Conservation (phyloP, 2,113 vertebrate species). For the Montifringilla adamsi region DNA sequence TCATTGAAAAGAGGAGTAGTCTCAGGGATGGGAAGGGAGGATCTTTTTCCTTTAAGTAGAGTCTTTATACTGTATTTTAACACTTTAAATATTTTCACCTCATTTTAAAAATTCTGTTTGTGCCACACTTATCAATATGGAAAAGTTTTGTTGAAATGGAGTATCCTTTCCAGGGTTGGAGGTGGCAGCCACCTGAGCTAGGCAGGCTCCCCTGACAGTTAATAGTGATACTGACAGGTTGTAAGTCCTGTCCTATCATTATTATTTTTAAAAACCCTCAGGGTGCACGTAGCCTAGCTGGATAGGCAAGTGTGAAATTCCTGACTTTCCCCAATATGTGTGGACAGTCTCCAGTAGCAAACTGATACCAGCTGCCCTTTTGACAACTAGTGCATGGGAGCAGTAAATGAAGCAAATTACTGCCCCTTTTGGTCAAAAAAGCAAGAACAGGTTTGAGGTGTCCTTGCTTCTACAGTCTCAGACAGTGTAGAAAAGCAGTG, state of each 20-base stretch:
- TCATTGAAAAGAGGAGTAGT: background rate
- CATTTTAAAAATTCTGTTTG: background rate
- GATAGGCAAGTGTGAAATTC: constrained; percentile 34
- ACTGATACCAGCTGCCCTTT: constrained; percentile 8
- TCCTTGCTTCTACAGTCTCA: background rate
- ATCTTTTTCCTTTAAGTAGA: background rate
- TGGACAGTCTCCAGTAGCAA: background rate
- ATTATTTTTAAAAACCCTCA: background rate
- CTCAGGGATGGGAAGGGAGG: background rate
- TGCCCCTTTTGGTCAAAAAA: background rate
- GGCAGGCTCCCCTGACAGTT: background rate
- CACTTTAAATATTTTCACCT: background rate
- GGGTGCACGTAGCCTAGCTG: background rate
- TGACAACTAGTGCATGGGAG: background rate
- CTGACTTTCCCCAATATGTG: background rate
- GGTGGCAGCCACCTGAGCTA: background rate
- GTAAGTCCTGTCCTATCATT: constrained; percentile 1
- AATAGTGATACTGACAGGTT: background rate
- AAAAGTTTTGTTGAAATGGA: background rate
- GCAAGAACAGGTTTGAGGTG: background rate
- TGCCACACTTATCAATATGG: background rate
- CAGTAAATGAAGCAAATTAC: background rate
- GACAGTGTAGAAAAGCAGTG: background rate
- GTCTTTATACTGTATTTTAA: background rate
- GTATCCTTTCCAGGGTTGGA: background rate